Base-by-base conservation (phyloP, 2,797 vertebrate species). In the Nothura maculosa region DNA sequence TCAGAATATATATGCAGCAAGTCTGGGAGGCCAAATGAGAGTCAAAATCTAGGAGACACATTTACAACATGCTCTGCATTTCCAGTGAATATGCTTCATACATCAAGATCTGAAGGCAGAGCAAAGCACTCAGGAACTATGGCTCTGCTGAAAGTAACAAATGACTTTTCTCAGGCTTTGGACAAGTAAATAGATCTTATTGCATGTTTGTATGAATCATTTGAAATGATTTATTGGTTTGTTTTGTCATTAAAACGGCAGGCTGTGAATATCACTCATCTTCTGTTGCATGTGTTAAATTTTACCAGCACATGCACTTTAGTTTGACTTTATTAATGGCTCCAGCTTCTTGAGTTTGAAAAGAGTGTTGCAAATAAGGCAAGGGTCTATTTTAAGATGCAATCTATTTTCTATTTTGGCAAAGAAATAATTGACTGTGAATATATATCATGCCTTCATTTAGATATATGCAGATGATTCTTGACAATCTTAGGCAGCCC, bases 181-280 rank as follows among this genome's bases (percentile, higher is more conserved):
- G 79, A 69, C 66, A 87, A 87, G 55, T 55, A 87, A 89, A 90
- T 87, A 89, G 76, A 78, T 93, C 74, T 79, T 92, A 61, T 74
- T 87, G 36, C 60, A 24, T 84, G 76, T 91, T 93, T 89, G 42
- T 91, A 67, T 76, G 28, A 95, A 89, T 73, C 3, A 81, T 91
- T 91, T 85, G 10, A 79, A 79, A 83, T 87, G 12, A 96, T 87
- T 94, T 76, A 93, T 92, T 92, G 82, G 67, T 74, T 94, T 95
- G 82, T 95, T 96, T 94, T 92, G 76, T 89, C 76, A 91, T 81
- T 85, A 81, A 91, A 95, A 76, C 36, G 76, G 43, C 67, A 80
- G 43, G 20, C 30, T 85, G 30, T 14, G 55, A 91, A 24, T 77
- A 74, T 50, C 75, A 66, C 22, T 73, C 76, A 87, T 57, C 22